Conservation (phyloP, 2,797 vertebrate species). For the Xenops minutus region DNA sequence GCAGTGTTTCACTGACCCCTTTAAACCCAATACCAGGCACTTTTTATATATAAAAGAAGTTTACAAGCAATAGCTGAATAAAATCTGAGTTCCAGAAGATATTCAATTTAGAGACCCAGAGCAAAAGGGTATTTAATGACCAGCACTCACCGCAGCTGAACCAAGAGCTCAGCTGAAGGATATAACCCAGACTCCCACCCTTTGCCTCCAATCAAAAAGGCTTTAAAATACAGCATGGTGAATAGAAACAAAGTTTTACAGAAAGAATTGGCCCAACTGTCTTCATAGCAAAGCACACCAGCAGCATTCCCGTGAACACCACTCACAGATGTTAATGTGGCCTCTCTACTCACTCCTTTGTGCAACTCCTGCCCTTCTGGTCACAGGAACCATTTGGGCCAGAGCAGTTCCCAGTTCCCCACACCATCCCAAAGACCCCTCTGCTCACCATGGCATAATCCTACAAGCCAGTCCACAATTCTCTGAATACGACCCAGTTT, state of each 20-base stretch:
- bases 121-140: background rate
- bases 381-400: accelerated
- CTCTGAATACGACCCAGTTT: background rate
- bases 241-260: background rate
- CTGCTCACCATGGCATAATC: background rate
- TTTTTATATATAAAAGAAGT: background rate
- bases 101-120: background rate
- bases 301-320: background rate
- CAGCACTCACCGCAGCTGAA: background rate
- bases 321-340: background rate
- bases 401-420: background rate
- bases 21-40: background rate
- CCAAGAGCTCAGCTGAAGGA: background rate
- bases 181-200: background rate
- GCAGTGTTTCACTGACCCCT: background rate
- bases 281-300: background rate
- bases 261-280: background rate
- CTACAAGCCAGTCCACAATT: background rate
- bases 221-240: background rate
- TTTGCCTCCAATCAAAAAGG: background rate
- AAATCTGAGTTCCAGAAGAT: background rate
- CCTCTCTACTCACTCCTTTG: background rate
- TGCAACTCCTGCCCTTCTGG: background rate
- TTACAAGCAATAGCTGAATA: background rate
- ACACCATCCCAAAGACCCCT: background rate